phyloP scores from a whole-genome alignment of 2,888 invertebrate species.

The Anodontia alba region DNA sequence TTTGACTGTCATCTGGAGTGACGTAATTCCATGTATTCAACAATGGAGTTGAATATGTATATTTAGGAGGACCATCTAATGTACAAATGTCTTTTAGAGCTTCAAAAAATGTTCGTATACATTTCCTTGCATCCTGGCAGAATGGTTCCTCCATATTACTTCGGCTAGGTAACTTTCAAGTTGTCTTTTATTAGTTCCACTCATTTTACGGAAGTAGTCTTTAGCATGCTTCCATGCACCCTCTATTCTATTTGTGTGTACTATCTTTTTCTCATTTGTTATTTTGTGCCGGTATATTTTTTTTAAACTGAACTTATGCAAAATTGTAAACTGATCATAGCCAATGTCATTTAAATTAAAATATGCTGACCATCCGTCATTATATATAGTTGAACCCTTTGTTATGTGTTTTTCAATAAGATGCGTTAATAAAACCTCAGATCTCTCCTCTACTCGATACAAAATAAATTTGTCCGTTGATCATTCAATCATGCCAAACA shows the following conservation, averaged over 20 bases:
- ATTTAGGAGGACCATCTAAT: not conserved
- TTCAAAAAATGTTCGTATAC: not conserved
- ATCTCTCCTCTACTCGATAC: conserved; percentile 16
- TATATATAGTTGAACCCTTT: conserved; percentile 25
- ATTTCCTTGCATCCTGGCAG: not conserved
- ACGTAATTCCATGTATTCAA: not conserved
- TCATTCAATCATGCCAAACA: conserved; percentile 43
- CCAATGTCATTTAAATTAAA: conserved; percentile 13
- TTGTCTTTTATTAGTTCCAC: not conserved
- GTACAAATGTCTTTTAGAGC: not conserved
- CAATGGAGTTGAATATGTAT: not conserved
- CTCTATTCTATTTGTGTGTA: conserved; percentile 2
- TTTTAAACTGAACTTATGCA: conserved; percentile 22
- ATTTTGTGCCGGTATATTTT: not conserved
- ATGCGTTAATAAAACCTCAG: not conserved
- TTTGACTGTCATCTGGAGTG: not conserved
- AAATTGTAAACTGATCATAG: conserved; percentile 28
- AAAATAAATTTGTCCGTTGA: conserved; percentile 25
- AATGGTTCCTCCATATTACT: not conserved
- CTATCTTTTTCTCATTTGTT: not conserved
- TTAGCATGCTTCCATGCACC: conserved; percentile 1
- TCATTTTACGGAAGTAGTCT: not conserved
- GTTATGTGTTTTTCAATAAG: conserved; percentile 21
- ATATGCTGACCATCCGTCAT: conserved; percentile 23
- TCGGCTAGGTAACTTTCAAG: not conserved